phyloP scores from a whole-genome alignment of 2,113 vertebrate species.

The Heptranchias perlo region DNA sequence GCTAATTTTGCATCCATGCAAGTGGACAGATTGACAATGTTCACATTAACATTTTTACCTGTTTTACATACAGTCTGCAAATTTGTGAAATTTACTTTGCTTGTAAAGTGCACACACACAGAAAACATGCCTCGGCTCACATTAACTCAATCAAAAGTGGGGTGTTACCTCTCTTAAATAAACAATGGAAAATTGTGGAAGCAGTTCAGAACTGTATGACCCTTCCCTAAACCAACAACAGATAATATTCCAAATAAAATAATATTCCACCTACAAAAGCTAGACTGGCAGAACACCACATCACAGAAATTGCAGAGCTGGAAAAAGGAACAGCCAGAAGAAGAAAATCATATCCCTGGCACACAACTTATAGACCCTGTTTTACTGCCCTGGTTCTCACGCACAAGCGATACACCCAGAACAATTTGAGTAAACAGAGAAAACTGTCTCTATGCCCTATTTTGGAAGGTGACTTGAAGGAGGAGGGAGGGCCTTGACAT shows the following conservation, averaged over 20 bases:
- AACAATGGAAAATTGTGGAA: neutral
- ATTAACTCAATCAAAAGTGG: neutral
- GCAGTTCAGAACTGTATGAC: neutral
- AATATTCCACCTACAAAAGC: neutral
- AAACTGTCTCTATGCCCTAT: neutral
- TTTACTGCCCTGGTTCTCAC: neutral
- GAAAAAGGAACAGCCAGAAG: neutral
- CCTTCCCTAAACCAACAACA: neutral
- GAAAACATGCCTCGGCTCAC: neutral
- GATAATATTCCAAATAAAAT: neutral
- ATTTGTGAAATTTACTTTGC: neutral
- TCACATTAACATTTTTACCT: neutral
- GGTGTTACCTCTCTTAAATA: neutral
- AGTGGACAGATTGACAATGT: too few species aligned
- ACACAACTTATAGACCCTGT: neutral
- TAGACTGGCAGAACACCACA: neutral
- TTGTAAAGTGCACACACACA: neutral
- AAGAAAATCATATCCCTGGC: neutral
- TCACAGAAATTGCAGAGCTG: neutral
- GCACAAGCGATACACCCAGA: too few species aligned
- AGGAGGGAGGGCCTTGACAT: neutral
- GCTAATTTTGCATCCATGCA: neutral
- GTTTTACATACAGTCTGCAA: neutral
- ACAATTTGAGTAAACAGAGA: neutral
- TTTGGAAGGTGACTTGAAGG: constrained; percentile 29